Evolutionary conservation across 2,888 invertebrate genomes (phyloP).

Genomic region (Drosophila quasianomalipes): DNA sequence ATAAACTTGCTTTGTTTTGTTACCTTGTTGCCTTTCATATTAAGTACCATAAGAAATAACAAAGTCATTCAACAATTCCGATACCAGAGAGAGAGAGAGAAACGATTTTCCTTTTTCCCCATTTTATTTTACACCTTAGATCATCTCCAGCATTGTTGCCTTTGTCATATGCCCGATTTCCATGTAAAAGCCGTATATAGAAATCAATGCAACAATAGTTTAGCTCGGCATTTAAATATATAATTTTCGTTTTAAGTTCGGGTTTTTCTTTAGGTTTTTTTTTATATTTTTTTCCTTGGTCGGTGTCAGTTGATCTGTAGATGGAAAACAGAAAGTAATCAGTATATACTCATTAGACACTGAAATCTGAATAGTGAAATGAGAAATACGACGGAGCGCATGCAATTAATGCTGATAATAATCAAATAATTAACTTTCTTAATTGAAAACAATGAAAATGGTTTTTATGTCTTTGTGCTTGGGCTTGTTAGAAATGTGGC

Average conservation of each 20-base stretch:
- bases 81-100: too few relatives aligned
- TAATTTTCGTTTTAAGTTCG: slow-evolving; percentile 28
- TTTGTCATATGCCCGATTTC: slow-evolving; percentile 31
- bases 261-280: neutral
- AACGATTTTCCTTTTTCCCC: neutral
- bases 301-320: slow-evolving; percentile 23
- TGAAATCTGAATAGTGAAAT: slow-evolving; percentile 35
- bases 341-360: slow-evolving; percentile 52
- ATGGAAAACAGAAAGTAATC: slow-evolving; percentile 55
- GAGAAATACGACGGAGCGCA: slow-evolving; percentile 34
- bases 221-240: slow-evolving; percentile 52
- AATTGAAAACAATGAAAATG: slow-evolving; percentile 83
- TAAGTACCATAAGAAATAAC: neutral
- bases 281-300: slow-evolving; percentile 2
- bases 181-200: slow-evolving; percentile 47
- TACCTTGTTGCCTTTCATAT: neutral
- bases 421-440: slow-evolving; percentile 84
- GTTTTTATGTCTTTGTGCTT: slow-evolving; percentile 61
- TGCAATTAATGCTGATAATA: slow-evolving; percentile 83
- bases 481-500: slow-evolving; percentile 8
- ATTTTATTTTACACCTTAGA: neutral
- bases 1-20: neutral
- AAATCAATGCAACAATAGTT: slow-evolving; percentile 52
- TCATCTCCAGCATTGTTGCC: neutral
- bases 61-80: neutral